phyloP scores from a whole-genome alignment of 2,113 vertebrate species.

The Gobiocypris rarus region DNA sequence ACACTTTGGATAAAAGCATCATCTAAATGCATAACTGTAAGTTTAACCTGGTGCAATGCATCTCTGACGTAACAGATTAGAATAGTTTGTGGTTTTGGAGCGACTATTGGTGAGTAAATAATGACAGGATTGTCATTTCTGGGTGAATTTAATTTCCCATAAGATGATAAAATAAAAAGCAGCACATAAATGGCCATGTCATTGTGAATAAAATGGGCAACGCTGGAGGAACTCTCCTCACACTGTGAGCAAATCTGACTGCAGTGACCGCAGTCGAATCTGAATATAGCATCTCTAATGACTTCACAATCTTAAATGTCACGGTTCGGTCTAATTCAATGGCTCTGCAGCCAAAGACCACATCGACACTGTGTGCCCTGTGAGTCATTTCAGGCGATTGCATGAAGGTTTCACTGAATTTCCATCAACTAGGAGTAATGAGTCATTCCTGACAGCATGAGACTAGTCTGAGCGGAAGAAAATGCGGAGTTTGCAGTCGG shows the following conservation, averaged over 20 bases:
- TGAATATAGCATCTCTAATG: background rate
- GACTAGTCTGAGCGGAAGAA: background rate
- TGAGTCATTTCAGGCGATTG: background rate
- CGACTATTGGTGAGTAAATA: background rate
- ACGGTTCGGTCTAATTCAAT: background rate
- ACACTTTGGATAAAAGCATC: background rate
- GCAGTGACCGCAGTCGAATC: background rate
- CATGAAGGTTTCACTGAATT: background rate
- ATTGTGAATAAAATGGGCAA: background rate
- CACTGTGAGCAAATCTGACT: background rate
- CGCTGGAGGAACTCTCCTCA: background rate
- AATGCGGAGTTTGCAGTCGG: slow-evolving; percentile 2
- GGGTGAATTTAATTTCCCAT: background rate
- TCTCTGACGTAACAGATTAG: background rate
- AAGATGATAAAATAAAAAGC: background rate
- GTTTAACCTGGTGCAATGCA: background rate
- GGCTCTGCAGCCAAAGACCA: background rate
- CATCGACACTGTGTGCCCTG: background rate
- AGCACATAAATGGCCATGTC: background rate
- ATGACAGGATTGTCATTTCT: background rate
- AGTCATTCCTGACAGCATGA: slow-evolving; percentile 11
- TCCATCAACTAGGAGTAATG: background rate
- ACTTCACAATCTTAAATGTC: background rate
- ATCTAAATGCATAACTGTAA: background rate
- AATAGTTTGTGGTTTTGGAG: background rate